Evolutionary conservation across 2,797 vertebrate species (phyloP).

Genomic region (Coccyzus lansbergi): DNA sequence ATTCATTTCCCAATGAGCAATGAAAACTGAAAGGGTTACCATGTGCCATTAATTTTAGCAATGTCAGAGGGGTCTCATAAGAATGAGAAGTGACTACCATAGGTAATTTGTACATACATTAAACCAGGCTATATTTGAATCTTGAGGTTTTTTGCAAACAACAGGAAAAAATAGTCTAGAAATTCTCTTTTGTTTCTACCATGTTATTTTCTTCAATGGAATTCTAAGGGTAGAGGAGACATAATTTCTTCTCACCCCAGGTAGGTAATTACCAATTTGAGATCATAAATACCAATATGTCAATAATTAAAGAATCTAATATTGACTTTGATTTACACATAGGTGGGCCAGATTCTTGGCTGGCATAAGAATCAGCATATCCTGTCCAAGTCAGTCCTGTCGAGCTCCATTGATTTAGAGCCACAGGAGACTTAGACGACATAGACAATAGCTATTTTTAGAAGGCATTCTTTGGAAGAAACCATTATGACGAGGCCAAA

Average conservation of each 20-base stretch:
- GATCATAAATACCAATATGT: background rate
- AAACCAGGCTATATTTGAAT: slow-evolving; percentile 4
- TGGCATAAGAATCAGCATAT: background rate
- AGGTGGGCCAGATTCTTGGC: background rate
- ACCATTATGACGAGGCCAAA: background rate
- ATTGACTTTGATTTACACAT: background rate
- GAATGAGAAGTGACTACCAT: background rate
- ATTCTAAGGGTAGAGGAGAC: background rate
- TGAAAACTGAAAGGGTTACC: slow-evolving; percentile 39
- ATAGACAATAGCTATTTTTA: background rate
- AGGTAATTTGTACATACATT: slow-evolving; percentile 38
- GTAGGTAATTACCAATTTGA: background rate
- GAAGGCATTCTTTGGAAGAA: background rate
- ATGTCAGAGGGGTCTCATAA: slow-evolving; percentile 1
- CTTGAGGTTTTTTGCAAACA: slow-evolving; percentile 2
- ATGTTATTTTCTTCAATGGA: background rate
- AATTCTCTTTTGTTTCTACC: background rate
- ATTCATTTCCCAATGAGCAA: slow-evolving; percentile 57
- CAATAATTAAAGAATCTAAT: background rate
- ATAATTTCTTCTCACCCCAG: background rate
- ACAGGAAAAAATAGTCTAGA: background rate
- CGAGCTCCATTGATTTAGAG: background rate
- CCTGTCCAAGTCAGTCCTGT: background rate
- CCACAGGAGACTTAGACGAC: background rate
- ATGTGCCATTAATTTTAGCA: slow-evolving; percentile 25